Evolutionary conservation across 2,113 vertebrate species (phyloP).

Genomic region (Herpetotheres cachinnans): DNA sequence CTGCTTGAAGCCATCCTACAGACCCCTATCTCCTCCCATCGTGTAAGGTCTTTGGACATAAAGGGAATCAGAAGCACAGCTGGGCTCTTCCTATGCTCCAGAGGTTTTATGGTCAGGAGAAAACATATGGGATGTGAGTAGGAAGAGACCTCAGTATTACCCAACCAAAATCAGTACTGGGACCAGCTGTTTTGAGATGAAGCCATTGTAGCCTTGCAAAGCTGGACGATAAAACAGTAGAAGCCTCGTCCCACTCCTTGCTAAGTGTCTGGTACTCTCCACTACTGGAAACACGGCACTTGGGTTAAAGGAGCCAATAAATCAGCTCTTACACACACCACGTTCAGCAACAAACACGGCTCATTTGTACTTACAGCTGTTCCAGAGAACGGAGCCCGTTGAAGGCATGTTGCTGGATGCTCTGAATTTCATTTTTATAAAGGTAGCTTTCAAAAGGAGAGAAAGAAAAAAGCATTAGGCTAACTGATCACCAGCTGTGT

Average conservation of each 20-base stretch:
- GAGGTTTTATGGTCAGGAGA: background rate
- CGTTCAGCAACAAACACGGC: background rate
- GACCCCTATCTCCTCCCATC: background rate
- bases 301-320: background rate
- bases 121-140: background rate
- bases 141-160: background rate
- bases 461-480: slow-evolving; percentile 39
- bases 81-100: background rate
- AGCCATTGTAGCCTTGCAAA: background rate
- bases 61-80: background rate
- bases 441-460: slow-evolving; percentile 85
- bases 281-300: background rate
- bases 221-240: background rate
- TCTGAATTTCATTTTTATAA: slow-evolving; percentile 94
- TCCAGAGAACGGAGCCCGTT: slow-evolving; percentile 88
- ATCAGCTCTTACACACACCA: background rate
- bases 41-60: fast-evolving
- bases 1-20: background rate
- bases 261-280: background rate
- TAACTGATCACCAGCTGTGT: background rate
- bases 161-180: background rate
- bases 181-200: background rate
- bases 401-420: slow-evolving; percentile 90
- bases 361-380: slow-evolving; percentile 87
- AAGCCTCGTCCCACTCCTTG: background rate